Percentiles rank a stretch among this genome's conserved stretches.
Evolutionary conservation across 2,888 invertebrate species (phyloP).

Genomic region (Dioctria linearis): DNA sequence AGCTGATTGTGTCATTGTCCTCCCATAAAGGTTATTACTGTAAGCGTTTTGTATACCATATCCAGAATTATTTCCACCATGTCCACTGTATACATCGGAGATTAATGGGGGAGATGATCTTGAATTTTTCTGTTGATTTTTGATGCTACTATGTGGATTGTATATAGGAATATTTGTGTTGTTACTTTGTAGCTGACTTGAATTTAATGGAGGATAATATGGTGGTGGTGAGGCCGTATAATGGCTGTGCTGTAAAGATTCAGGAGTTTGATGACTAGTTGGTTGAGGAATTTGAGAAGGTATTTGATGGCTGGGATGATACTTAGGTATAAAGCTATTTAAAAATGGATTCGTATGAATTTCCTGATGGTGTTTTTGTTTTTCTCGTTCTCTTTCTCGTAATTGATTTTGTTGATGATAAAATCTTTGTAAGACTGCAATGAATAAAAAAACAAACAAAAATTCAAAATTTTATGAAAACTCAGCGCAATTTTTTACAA

Average conservation of each 20-base stretch:
- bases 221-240: constrained; percentile 41
- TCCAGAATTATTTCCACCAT: constrained; percentile 49
- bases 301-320: constrained; percentile 57
- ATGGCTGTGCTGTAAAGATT: constrained; percentile 24
- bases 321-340: constrained; percentile 65
- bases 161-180: constrained; percentile 49
- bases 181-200: constrained; percentile 35
- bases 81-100: constrained; percentile 34
- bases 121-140: constrained; percentile 16
- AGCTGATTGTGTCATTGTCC: constrained; percentile 54
- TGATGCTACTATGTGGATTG: constrained; percentile 27
- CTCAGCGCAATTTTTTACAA: background rate
- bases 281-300: constrained; percentile 57
- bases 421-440: constrained; percentile 80
- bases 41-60: constrained; percentile 58
- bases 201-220: constrained; percentile 56
- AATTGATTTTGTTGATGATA: constrained; percentile 84
- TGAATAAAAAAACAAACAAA: background rate
- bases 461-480: background rate
- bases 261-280: constrained; percentile 51
- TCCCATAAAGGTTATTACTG: constrained; percentile 59
- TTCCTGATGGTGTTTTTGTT: constrained; percentile 62
- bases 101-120: constrained; percentile 58
- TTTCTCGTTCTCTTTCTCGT: constrained; percentile 73
- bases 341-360: constrained; percentile 68